Evolutionary conservation across 1,140 invertebrate genomes (phyloP).

Genomic region (Diachasma alloeum): DNA sequence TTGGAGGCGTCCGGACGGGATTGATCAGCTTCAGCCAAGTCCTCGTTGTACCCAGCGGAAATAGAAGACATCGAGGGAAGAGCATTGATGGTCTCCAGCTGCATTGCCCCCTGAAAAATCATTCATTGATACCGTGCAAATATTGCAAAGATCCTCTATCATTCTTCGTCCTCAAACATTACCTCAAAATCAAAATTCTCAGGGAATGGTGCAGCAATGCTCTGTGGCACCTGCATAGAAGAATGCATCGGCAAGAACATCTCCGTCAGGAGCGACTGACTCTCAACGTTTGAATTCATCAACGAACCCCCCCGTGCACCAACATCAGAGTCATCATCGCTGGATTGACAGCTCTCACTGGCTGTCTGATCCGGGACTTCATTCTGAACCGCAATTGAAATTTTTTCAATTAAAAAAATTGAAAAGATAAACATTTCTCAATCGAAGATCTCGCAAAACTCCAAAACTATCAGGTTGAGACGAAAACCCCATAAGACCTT

Average conservation of each 20-base stretch:
- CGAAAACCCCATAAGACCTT: too few relatives aligned
- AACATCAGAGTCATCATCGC: slow-evolving; percentile 56
- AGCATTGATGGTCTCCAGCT: slow-evolving; percentile 26
- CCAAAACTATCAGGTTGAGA: not conserved
- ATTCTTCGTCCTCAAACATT: not conserved
- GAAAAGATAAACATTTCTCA: not conserved
- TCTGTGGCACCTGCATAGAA: slow-evolving; percentile 33
- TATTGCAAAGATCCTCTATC: not conserved
- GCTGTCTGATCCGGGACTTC: slow-evolving; percentile 49
- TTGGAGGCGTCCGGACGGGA: slow-evolving; percentile 49
- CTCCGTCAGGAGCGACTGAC: slow-evolving; percentile 40
- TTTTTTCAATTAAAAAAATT: not conserved
- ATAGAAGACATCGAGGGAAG: slow-evolving; percentile 28
- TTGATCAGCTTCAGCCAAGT: slow-evolving; percentile 67
- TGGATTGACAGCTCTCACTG: slow-evolving; percentile 55
- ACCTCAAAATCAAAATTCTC: slow-evolving; percentile 46
- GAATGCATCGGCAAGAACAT: slow-evolving; percentile 40
- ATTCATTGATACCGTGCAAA: not conserved
- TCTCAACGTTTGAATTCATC: slow-evolving; percentile 34
- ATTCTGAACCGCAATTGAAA: slow-evolving; percentile 38
- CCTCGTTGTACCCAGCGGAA: slow-evolving; percentile 57
- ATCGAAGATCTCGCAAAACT: not conserved
- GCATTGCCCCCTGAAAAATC: slow-evolving; percentile 29
- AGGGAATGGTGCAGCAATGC: slow-evolving; percentile 34
- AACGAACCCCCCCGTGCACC: slow-evolving; percentile 38